Evolutionary conservation across 1,140 invertebrate species (phyloP), one percentile per base, ranked within the genome.

Genomic region (Cydia fagiglandana): DNA sequence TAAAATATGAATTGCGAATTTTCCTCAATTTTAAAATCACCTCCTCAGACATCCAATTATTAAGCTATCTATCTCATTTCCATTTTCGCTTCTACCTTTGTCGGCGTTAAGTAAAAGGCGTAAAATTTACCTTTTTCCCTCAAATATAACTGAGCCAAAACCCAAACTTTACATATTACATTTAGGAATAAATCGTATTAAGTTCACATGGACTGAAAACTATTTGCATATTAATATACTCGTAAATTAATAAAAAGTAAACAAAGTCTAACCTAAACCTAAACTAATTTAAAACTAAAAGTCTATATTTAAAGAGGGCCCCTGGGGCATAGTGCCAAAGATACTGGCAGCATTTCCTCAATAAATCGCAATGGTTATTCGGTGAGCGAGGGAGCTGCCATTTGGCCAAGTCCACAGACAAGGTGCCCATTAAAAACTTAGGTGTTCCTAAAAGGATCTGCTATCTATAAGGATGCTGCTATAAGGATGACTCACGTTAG

Each of bases 141-240:
- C 6, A 24, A 20, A 61, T 24, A 61, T 61, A 61, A 61, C 24
- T 17, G 53, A 61, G 56, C 2, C 7, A 56, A 17, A 61, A 20
- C 56, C 56, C 20, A 61, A 20, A 61, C 56, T 61, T 61, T 61
- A 9, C 56, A 61, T 61, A 61, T 61, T 61, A 61, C 20, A 61
- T 61, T 24, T 4, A 61, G 7, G 56, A 61, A 61, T 61, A 61
- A 61, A 24, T 61, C 53, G 53, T 24, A 61, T 24, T 24, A 24
- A 24, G 56, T 20, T 56, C 53, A 56, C 53, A 17, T 56, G 53
- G 15, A 56, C 53, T 7, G 0, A 17, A 61, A 12, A 12, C 24
- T 61, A 61, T 24, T 9, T 61, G 24, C 24, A 24, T 24, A 24
- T 24, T 24, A 24, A 24, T 24, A 24, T 24, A 24, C 24, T 24